phyloP scores from a whole-genome alignment of 2,113 vertebrate species.

The Eptatretus burgeri region DNA sequence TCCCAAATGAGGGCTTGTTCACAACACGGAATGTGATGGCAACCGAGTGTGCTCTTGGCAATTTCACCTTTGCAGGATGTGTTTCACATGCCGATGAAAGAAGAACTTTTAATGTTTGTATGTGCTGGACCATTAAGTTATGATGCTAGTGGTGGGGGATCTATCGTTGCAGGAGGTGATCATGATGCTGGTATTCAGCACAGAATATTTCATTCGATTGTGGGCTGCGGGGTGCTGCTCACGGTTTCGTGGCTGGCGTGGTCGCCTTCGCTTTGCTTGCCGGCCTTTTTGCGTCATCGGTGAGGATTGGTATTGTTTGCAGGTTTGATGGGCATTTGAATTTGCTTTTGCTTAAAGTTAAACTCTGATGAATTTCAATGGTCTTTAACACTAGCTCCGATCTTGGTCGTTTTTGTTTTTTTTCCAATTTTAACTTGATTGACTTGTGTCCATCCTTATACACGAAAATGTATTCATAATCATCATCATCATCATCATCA shows the following conservation, averaged over 20 bases:
- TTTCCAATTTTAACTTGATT: neutral
- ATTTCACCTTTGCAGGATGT: no score
- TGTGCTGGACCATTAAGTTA: no score
- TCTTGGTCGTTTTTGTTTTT: neutral
- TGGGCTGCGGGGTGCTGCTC: constrained; percentile 5
- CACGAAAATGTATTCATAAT: neutral
- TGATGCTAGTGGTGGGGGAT: no score
- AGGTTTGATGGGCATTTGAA: neutral
- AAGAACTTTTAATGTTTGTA: no score
- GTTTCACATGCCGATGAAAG: no score
- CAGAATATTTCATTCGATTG: neutral
- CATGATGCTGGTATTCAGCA: constrained; percentile 5
- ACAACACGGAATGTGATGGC: no score
- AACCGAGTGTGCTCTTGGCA: no score
- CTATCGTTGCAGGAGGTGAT: neutral
- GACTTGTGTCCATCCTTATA: neutral
- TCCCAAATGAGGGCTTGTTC: no score
- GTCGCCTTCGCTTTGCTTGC: constrained; percentile 1
- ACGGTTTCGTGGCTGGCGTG: neutral
- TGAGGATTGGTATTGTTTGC: neutral
- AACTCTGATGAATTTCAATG: neutral
- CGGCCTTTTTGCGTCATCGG: constrained; percentile 2
- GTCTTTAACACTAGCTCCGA: neutral
- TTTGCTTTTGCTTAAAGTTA: no score
- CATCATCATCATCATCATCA: neutral